phyloP scores from a whole-genome alignment of 2,113 vertebrate genomes.

The Rhabdornis inornatus region DNA sequence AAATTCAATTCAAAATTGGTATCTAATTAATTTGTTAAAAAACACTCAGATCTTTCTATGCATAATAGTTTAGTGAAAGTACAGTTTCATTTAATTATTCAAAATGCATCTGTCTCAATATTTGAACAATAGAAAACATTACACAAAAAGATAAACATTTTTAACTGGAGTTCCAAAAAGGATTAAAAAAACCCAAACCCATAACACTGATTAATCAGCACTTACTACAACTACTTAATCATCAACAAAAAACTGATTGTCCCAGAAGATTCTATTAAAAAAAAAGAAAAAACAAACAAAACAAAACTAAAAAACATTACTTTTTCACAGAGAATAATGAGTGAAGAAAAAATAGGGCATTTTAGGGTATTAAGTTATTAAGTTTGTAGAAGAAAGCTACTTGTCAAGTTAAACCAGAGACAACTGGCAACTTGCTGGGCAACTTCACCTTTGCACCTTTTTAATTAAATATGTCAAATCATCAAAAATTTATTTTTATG shows the following conservation, averaged over 20 bases:
- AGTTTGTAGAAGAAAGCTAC: neutral
- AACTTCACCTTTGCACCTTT: neutral
- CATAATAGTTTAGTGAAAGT: neutral
- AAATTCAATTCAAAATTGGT: neutral
- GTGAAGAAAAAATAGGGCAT: neutral
- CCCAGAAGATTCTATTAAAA: neutral
- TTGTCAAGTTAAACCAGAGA: neutral
- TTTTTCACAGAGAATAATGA: neutral
- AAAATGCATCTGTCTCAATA: neutral
- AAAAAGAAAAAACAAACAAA: neutral
- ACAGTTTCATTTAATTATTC: neutral
- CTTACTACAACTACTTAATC: neutral
- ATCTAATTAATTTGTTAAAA: neutral
- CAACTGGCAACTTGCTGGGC: neutral
- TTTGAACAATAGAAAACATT: neutral
- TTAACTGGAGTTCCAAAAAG: neutral
- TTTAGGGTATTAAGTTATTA: neutral
- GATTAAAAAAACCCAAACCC: rapidly evolving
- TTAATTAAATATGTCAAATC: neutral
- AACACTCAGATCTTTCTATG: neutral
- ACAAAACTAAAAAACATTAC: neutral
- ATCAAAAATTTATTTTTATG: neutral
- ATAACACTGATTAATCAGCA: neutral
- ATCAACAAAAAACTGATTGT: neutral
- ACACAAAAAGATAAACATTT: neutral